Percentiles rank a stretch among this genome's conserved stretches.
Evolutionary conservation across 2,797 vertebrate genomes (phyloP).

Genomic region (Artibeus jamaicensis): DNA sequence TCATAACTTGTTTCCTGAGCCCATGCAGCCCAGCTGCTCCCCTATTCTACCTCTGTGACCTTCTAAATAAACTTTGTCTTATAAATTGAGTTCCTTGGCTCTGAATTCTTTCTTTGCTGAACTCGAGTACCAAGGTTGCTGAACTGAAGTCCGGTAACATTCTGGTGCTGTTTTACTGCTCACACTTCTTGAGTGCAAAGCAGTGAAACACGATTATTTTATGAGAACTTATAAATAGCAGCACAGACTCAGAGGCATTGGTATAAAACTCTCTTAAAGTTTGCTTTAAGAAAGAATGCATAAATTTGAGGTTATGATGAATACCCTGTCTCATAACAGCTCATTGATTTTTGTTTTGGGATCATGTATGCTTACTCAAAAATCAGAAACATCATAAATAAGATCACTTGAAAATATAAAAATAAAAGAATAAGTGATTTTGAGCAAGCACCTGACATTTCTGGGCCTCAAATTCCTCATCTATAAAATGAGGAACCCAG

Average conservation of each 20-base stretch:
- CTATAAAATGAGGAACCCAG: background rate
- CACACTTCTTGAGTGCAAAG: background rate
- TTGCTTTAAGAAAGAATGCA: background rate
- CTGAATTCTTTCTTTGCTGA: background rate
- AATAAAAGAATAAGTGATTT: background rate
- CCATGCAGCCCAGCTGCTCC: background rate
- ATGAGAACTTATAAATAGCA: background rate
- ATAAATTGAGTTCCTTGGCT: background rate
- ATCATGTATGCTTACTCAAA: background rate
- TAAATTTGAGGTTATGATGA: background rate
- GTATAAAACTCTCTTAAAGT: background rate
- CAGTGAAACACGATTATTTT: background rate
- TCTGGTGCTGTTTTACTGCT: background rate
- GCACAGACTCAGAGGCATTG: background rate
- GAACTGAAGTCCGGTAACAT: background rate
- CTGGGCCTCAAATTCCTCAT: background rate
- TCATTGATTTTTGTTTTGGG: background rate
- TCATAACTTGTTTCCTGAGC: background rate
- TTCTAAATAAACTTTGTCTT: background rate
- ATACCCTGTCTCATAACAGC: background rate
- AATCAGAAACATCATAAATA: constrained; percentile 24
- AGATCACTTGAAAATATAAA: constrained; percentile 27
- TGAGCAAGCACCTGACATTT: background rate
- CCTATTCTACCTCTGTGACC: background rate
- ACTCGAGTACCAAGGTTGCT: background rate